A percentile compares a stretch with the other conserved stretches of the same genome.
Conservation (phyloP, 2,888 invertebrate species). For the Quadroppia sp. region DNA sequence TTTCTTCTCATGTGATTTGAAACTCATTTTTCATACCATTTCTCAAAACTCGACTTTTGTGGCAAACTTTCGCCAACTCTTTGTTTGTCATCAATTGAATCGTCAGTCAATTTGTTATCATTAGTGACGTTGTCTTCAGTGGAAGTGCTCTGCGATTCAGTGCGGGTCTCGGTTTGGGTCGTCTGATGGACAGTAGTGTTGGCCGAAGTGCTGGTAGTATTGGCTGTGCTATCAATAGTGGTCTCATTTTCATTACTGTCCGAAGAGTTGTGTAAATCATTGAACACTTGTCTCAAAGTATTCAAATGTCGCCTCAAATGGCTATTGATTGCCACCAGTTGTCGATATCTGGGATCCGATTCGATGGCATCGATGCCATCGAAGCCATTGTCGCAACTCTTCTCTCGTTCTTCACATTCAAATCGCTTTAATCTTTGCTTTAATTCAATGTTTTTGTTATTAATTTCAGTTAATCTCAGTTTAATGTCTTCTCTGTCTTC, state of each 20-base stretch:
- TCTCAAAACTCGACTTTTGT: neutral
- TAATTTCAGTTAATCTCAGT: slow-evolving; percentile 28
- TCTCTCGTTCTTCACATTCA: neutral
- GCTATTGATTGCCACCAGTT: slow-evolving; percentile 32
- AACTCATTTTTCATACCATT: slow-evolving; percentile 11
- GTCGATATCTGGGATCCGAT: neutral
- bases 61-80: neutral
- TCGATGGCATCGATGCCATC: neutral
- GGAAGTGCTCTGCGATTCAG: neutral
- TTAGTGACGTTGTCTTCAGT: neutral
- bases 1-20: neutral
- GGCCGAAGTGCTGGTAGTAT: neutral
- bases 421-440: slow-evolving; percentile 24
- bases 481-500: slow-evolving; percentile 36
- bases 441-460: slow-evolving; percentile 39
- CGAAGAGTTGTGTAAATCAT: slow-evolving; percentile 7
- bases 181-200: neutral
- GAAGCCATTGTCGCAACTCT: neutral
- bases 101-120: neutral
- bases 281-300: slow-evolving; percentile 35
- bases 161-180: neutral
- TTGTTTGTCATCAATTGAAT: neutral
- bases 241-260: neutral
- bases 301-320: slow-evolving; percentile 38
- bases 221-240: neutral